Percentiles rank a stretch among this genome's conserved stretches.
These are phyloP conservation scores for Gari tellinella DNA, from an alignment of 2,888 invertebrate genomes.

Conservation along the genomic window DNA sequence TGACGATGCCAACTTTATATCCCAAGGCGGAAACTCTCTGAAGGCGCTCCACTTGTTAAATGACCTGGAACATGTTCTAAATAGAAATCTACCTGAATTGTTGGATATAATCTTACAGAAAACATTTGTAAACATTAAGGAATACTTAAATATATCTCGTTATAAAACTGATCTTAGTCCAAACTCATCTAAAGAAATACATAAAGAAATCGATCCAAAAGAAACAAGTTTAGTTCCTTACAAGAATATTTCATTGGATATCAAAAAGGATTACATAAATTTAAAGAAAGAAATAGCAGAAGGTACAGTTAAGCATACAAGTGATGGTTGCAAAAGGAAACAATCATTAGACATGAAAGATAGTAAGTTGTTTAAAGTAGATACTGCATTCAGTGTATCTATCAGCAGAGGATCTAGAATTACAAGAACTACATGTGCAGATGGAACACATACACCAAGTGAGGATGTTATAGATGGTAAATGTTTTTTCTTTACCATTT, in stretches of 20 bases:
- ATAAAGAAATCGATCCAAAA: too few species aligned
- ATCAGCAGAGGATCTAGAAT: too few species aligned
- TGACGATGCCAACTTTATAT: conserved; percentile 42
- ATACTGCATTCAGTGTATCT: too few species aligned
- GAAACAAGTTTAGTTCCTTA: too few species aligned
- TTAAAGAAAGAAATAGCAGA: neutral
- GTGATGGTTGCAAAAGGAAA: too few species aligned
- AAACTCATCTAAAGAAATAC: too few species aligned
- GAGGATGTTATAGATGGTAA: too few species aligned
- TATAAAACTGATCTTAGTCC: neutral
- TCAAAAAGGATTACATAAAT: neutral
- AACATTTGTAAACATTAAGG: conserved; percentile 65
- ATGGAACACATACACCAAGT: too few species aligned
- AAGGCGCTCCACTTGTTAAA: conserved; percentile 88
- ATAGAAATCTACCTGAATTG: conserved; percentile 66
- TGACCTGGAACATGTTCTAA: conserved; percentile 85
- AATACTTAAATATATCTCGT: conserved; percentile 47
- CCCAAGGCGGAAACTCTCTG: conserved; percentile 90
- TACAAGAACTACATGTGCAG: too few species aligned
- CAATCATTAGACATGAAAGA: too few species aligned
- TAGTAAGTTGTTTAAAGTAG: too few species aligned
- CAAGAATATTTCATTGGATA: neutral
- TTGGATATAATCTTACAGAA: conserved; percentile 79
- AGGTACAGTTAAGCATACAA: neutral
- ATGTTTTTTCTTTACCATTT: too few species aligned